Base-by-base conservation (phyloP, 2,797 vertebrate species). In the Syndactyla subalaris region DNA sequence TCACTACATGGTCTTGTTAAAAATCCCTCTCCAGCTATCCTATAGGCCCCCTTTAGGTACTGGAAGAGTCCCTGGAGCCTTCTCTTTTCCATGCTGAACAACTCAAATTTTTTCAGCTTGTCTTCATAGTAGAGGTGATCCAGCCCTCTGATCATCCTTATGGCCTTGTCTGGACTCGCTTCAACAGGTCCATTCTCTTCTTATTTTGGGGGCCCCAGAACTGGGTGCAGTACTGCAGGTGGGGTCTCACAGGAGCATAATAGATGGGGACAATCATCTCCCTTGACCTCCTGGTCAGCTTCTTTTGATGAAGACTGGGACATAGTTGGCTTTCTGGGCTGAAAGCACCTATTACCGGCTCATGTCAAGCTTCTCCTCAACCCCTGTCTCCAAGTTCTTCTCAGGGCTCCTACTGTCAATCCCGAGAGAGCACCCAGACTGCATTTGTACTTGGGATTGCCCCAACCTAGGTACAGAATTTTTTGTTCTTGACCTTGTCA, bases 331-430 rank as follows among this genome's bases (percentile, higher is more conserved):
- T 81, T 68, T 41, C 41, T 55, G 48, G 22, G 26, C 6, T 36
- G 12, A 49, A 43, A 27, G 18, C 0, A 1, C 22, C 48, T 13
- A 48, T 23, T 55, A 12, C 22, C 1, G 2, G 5, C 22, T 75
- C 22, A 20, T 27, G 2, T 36, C 12, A 36, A 48, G 5, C 32
- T 68, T 82, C 30, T 36, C 22, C 32, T 23, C 14, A 48, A 14
- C 6, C 18, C 74, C 8, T 26, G 30, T 1, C 14, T 39, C 4
- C 14, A 61, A 27, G 32, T 38, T 15, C 54, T 43, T 36, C 26
- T 75, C 43, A 54, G 41, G 15, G 9, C 2, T n/a, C n/a, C n/a
- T 48, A 4, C 24, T 68, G 39, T 61, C 26, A 55, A 48, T 49
- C 27, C 14, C 11, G 18, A 54, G 17, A 30, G 30, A 32, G 52